Evolutionary conservation across 1,140 invertebrate species (phyloP).

Genomic region (Conus ventricosus): DNA sequence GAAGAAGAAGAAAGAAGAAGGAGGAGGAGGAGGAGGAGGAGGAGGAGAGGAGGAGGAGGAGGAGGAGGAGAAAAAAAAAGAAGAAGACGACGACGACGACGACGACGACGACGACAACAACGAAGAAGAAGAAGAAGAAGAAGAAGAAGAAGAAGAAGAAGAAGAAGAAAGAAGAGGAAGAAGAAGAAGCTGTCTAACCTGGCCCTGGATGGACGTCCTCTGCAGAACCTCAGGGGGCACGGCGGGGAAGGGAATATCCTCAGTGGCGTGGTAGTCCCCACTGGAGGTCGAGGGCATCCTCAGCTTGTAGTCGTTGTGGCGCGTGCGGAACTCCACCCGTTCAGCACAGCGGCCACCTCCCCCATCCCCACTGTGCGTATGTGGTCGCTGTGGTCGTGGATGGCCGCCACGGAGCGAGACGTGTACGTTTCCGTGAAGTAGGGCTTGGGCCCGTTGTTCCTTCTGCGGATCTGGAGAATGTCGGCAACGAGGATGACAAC

Average conservation of each 20-base stretch:
- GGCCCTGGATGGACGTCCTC: neutral
- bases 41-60: too few relatives aligned
- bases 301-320: constrained; percentile 69
- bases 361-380: constrained; percentile 31
- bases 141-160: neutral
- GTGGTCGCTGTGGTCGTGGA: constrained; percentile 19
- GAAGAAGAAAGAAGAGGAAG: neutral
- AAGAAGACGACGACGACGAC: neutral
- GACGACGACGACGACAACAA: neutral
- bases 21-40: too few relatives aligned
- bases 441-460: neutral
- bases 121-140: neutral
- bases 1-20: too few relatives aligned
- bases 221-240: constrained; percentile 60
- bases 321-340: constrained; percentile 68
- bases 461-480: neutral
- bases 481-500: too few relatives aligned
- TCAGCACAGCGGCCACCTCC: constrained; percentile 60
- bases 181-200: neutral
- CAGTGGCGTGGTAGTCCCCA: constrained; percentile 46
- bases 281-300: constrained; percentile 51
- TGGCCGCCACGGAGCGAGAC: neutral
- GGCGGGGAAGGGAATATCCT: constrained; percentile 63
- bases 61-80: too few relatives aligned
- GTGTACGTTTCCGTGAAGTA: constrained; percentile 11